Evolutionary conservation across 2,797 vertebrate species (phyloP).

Genomic region (Salmo trutta): DNA sequence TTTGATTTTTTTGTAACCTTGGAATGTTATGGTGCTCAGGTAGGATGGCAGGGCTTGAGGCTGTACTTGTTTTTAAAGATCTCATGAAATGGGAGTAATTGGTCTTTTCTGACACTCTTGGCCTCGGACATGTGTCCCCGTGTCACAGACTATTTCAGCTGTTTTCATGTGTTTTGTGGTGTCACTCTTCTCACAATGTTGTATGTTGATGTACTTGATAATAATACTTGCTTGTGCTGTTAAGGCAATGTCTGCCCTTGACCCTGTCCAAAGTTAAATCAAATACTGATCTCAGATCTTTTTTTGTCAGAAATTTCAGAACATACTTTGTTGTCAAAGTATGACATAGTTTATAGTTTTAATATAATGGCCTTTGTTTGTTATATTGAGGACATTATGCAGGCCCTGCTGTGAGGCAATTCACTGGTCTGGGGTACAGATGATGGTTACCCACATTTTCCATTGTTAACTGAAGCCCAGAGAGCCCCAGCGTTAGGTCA

Average conservation of each 20-base stretch:
- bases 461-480: constrained; percentile 30
- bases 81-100: constrained; percentile 42
- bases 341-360: neutral
- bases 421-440: constrained; percentile 16
- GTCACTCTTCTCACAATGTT: neutral
- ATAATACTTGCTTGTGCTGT: neutral
- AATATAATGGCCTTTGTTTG: neutral
- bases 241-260: neutral
- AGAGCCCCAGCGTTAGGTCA: constrained; percentile 30
- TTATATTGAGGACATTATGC: constrained; percentile 20
- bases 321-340: neutral
- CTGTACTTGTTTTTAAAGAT: constrained; percentile 49
- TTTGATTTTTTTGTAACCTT: constrained; percentile 30
- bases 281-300: neutral
- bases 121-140: constrained; percentile 16
- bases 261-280: neutral
- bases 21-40: constrained; percentile 48
- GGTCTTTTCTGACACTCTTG: neutral
- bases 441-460: constrained; percentile 51
- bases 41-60: constrained; percentile 32
- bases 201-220: neutral
- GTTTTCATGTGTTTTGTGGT: neutral
- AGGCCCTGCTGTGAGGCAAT: constrained; percentile 15
- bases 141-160: neutral
- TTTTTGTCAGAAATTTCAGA: neutral